phyloP scores from a whole-genome alignment of 2,797 vertebrate genomes.

The Oreortyx pictus region DNA sequence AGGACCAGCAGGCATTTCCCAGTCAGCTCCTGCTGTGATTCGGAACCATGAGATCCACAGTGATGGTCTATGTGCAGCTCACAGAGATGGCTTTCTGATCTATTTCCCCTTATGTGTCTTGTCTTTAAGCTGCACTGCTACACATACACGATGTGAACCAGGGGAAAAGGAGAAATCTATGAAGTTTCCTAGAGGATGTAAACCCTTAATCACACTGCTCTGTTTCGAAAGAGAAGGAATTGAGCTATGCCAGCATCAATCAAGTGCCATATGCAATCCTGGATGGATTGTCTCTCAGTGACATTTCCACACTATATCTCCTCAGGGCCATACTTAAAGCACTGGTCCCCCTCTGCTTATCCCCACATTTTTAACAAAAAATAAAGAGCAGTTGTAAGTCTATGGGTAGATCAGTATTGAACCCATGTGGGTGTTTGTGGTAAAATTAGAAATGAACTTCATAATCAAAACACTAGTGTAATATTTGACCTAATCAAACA shows the following conservation, averaged over 20 bases:
- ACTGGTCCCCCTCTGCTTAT: not conserved
- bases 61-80: not conserved
- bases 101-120: not conserved
- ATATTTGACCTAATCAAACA: not conserved
- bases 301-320: not conserved
- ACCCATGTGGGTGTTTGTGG: not conserved
- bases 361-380: not conserved
- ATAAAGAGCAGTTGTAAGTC: not conserved
- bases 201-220: not conserved
- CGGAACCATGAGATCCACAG: not conserved
- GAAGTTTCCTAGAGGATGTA: not conserved
- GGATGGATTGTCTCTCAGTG: not conserved
- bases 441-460: not conserved
- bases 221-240: not conserved
- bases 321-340: not conserved
- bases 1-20: accelerated
- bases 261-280: not conserved
- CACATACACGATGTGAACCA: not conserved
- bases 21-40: not conserved
- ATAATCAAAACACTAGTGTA: not conserved
- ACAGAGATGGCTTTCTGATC: not conserved
- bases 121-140: not conserved
- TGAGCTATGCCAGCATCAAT: not conserved
- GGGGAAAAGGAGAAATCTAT: not conserved
- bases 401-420: not conserved